phyloP scores from a whole-genome alignment of 2,888 invertebrate genomes.

The Limenitis camilla region DNA sequence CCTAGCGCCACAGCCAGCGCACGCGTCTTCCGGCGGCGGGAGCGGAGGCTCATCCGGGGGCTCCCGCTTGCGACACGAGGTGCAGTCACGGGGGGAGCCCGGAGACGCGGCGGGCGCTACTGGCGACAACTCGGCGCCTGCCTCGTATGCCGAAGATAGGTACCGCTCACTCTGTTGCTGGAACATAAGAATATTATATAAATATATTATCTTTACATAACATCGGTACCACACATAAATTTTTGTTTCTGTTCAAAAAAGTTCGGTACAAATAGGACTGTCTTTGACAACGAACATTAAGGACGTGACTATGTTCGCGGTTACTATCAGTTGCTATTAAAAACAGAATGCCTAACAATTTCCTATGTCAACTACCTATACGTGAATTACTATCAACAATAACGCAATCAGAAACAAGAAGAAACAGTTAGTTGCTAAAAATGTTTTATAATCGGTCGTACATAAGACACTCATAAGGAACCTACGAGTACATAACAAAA shows the following conservation, averaged over 20 bases:
- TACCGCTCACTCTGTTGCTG: conserved; percentile 83
- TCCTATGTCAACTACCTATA: too few species aligned
- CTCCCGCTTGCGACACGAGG: conserved; percentile 74
- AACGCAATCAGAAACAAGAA: not conserved
- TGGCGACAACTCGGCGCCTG: conserved; percentile 82
- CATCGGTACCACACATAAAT: not conserved
- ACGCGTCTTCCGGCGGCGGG: conserved; percentile 74
- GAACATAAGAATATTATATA: conserved; percentile 10
- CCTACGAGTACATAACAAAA: not conserved
- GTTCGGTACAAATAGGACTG: too few species aligned
- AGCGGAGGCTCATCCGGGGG: conserved; percentile 65
- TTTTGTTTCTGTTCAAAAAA: not conserved
- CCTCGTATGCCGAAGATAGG: conserved; percentile 79
- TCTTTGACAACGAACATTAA: too few species aligned
- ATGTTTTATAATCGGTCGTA: not conserved
- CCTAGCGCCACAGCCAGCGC: conserved; percentile 90
- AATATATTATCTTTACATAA: not conserved
- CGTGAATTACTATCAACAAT: too few species aligned
- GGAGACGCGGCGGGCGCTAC: conserved; percentile 81
- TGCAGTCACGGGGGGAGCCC: conserved; percentile 75
- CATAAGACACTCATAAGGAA: too few species aligned
- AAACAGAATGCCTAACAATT: too few species aligned
- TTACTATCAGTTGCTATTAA: too few species aligned
- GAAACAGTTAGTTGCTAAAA: not conserved
- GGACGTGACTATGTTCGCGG: too few species aligned